These are phyloP conservation scores for Acromyrmex charruanus DNA, from an alignment of 1,140 invertebrate genomes.

Conservation along the genomic window DNA sequence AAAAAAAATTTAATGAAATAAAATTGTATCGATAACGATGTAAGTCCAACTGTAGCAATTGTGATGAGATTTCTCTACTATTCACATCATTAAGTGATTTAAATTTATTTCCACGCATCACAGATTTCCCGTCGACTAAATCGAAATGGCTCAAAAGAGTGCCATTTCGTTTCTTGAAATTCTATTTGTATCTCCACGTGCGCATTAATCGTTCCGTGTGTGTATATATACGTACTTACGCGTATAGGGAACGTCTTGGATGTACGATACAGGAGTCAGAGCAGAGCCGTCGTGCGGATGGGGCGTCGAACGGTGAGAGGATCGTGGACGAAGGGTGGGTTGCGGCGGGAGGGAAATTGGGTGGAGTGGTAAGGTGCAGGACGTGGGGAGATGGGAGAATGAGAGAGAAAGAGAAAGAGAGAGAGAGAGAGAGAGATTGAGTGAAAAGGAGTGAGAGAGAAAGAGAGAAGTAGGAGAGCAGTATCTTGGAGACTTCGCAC, in stretches of 20 bases:
- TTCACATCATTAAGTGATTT: background rate
- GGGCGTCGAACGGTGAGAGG: conserved; percentile 74
- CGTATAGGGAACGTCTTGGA: conserved; percentile 80
- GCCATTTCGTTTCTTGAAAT: conserved; percentile 8
- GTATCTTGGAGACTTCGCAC: conserved; percentile 87
- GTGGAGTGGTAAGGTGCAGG: conserved; percentile 62
- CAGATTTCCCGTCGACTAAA: background rate
- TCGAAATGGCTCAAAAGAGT: conserved; percentile 2
- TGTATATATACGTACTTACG: conserved; percentile 55
- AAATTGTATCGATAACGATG: background rate
- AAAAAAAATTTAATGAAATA: background rate
- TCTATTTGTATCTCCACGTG: conserved; percentile 34
- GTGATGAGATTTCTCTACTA: background rate
- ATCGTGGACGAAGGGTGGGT: conserved; percentile 66
- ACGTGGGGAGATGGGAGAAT: conserved; percentile 48
- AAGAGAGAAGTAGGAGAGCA: conserved; percentile 83
- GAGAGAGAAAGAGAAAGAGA: conserved; percentile 52
- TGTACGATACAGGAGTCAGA: conserved; percentile 80
- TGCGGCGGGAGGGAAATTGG: conserved; percentile 55
- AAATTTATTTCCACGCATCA: background rate
- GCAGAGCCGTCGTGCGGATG: conserved; percentile 66
- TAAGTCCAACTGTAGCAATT: background rate
- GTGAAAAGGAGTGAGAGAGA: conserved; percentile 70
- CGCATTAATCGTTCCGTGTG: conserved; percentile 66
- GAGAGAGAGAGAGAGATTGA: conserved; percentile 65